Evolutionary conservation across 2,797 vertebrate genomes (phyloP).

Genomic region (Notamacropus eugenii): DNA sequence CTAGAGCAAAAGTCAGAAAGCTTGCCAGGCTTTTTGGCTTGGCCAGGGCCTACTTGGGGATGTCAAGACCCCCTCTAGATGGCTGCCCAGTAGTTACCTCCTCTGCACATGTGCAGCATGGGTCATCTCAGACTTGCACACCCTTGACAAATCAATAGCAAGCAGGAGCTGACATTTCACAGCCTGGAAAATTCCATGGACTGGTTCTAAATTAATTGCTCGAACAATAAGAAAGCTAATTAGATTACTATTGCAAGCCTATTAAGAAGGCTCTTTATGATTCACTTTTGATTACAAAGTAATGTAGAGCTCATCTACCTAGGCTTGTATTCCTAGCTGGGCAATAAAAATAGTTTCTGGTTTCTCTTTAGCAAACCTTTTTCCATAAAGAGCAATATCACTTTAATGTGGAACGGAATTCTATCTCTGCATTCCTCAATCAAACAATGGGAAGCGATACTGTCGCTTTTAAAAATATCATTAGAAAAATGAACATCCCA

Average conservation of each 20-base stretch:
- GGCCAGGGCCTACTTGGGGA: not conserved
- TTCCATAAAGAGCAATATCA: constrained; percentile 72
- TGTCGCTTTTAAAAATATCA: constrained; percentile 74
- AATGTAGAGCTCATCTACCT: constrained; percentile 74
- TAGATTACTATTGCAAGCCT: constrained; percentile 69
- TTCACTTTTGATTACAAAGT: constrained; percentile 77
- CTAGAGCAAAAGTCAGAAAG: constrained; percentile 28
- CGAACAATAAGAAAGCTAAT: constrained; percentile 69
- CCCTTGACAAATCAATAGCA: constrained; percentile 42
- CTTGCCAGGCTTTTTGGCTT: not conserved
- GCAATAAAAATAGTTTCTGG: constrained; percentile 76
- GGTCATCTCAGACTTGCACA: not conserved
- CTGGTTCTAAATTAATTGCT: constrained; percentile 67
- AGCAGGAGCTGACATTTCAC: constrained; percentile 56
- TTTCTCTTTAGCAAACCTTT: constrained; percentile 79
- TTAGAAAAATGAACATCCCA: constrained; percentile 66
- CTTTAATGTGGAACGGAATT: constrained; percentile 84
- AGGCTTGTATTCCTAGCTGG: constrained; percentile 59
- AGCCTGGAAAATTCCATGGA: constrained; percentile 41
- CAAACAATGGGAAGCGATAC: constrained; percentile 79
- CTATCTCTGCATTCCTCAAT: constrained; percentile 74
- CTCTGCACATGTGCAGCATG: not conserved
- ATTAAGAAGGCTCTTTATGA: constrained; percentile 69
- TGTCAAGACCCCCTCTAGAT: not conserved
- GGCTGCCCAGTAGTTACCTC: too few species aligned